Evolutionary conservation across 2,113 vertebrate genomes (phyloP), one percentile per base, ranked within the genome.

Genomic region (Podocnemis expansa): DNA sequence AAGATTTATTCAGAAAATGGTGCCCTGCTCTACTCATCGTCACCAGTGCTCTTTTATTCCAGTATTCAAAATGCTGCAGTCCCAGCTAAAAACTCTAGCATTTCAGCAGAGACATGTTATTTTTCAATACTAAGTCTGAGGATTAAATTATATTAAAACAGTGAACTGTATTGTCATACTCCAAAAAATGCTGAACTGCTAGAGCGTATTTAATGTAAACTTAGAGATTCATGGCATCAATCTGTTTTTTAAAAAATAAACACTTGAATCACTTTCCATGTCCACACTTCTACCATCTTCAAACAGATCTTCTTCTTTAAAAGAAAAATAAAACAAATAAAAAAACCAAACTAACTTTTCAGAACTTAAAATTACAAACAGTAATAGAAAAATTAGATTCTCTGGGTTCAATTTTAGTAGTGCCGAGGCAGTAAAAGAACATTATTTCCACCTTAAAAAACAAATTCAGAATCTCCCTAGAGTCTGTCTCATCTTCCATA

Each of bases 131-230:
- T 54, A 75, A 76, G 41, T 58, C 21, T 75, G 90, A 91, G 22
- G 41, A 80, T 67, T 58, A 29, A 91, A 55, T 9, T 82, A 29
- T 38, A 85, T n/a, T 79, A 67, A 17, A n/a, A 78, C 85, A 89
- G 60, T 8, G 1, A 45, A 5, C 73, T 76, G 24, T 45, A 45
- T 45, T 27, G 41, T 29, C 47, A 80, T 67, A 86, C 9, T 94
- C 91, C 52, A 89, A 82, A 29, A 92, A 93, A 91, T 47, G 84
- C 1, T 58, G 58, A 76, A 60, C 25, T 47, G 55, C 47, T 89
- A 76, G 81, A 94, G 92, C 43, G 81, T 81, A 85, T 83, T 93
- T 87, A 86, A 93, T 76, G 75, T 56, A 94, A 93, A 95, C 75
- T 55, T 6, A 45, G 80, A 92, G 38, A 10, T 95, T 76, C 78